Evolutionary conservation across 2,113 vertebrate species (phyloP).

Genomic region (Gopherus flavomarginatus): DNA sequence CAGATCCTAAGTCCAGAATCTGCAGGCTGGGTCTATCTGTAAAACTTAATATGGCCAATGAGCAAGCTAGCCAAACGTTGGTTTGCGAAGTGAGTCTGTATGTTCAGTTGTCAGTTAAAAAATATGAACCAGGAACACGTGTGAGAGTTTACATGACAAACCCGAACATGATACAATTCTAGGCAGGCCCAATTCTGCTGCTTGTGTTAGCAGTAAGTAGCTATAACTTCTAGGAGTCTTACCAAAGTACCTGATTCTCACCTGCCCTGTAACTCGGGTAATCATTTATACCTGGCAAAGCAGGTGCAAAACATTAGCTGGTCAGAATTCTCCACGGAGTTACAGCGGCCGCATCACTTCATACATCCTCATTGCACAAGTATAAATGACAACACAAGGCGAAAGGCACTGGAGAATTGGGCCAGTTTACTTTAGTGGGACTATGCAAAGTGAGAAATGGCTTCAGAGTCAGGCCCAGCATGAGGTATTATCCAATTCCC

Average conservation of each 20-base stretch:
- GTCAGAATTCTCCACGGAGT: neutral
- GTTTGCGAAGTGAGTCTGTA: fast-evolving
- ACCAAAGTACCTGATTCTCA: fast-evolving
- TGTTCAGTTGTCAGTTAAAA: neutral
- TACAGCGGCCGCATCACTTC: fast-evolving
- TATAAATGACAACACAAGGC: neutral
- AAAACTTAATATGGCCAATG: fast-evolving
- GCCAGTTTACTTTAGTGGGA: neutral
- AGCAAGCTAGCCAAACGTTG: fast-evolving
- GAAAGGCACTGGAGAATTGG: neutral
- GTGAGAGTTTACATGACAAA: neutral
- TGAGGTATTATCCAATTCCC: neutral
- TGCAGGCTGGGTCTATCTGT: neutral
- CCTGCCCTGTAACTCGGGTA: neutral
- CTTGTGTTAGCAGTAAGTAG: neutral
- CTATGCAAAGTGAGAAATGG: neutral
- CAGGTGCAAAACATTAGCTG: neutral
- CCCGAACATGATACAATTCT: neutral
- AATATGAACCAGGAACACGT: neutral
- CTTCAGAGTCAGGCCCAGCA: neutral
- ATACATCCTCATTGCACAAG: neutral
- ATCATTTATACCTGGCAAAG: neutral
- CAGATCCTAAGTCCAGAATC: neutral
- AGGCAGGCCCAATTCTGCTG: fast-evolving
- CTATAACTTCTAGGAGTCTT: neutral